Evolutionary conservation across 2,888 invertebrate species (phyloP), one percentile per base, ranked within the genome.

Genomic region (Parascotia fuliginaria): DNA sequence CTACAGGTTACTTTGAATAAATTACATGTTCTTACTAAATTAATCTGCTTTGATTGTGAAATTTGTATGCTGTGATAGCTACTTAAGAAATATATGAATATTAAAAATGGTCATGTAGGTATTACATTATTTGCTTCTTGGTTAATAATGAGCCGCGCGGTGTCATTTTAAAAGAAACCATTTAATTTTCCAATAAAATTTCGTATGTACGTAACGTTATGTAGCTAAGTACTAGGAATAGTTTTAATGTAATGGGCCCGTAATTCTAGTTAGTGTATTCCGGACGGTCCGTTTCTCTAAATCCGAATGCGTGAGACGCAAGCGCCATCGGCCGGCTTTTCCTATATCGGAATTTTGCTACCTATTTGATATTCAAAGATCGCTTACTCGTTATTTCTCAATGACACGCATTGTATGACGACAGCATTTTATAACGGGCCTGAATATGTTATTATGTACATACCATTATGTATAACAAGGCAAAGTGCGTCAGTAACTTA

Each of bases 361-460:
- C 73, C 77, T 82, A 73, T 76, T 88, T 89, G 77, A 77, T 81
- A 89, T 89, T 89, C 87, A 79, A 80, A 81, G 81, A 72, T 73
- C 81, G 87, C 85, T 75, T 77, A 75, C 77, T 75, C 75, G 80
- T 81, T 85, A 85, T 79, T 85, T 81, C 79, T 87, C 83, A 87
- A 87, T 89, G 86, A 79, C 72, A 66, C 73, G 72, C 67, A 76
- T 77, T 78, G 79, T 79, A 75, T 86, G 85, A 87, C 83, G 85
- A 82, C 81, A 77, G 64, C 69, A 72, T 78, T 78, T 82, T 81
- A 82, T 87, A 85, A 87, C 86, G 85, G 85, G 75, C 65, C 73
- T 57, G 70, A 72, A 74, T 73, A 73, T 79, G 71, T 78, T 75
- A 82, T 81, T 81, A 81, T 81, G 78, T 77, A 79, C 81, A 79